Evolutionary conservation across 2,113 vertebrate genomes (phyloP), one percentile per base, ranked within the genome.

Genomic region (Clupea harengus): DNA sequence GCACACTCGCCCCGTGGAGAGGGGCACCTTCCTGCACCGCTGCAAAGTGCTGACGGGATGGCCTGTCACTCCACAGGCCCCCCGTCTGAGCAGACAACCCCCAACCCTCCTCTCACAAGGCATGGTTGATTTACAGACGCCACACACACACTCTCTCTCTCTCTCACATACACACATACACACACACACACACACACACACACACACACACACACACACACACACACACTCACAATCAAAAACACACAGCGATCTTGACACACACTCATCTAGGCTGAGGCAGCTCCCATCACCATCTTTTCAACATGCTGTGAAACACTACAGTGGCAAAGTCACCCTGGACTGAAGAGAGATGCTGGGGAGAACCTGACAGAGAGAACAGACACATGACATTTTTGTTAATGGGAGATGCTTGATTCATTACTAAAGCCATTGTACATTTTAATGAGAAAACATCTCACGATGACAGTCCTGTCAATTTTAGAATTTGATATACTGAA

Each of bases 21-120:
- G 87, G 86, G 87, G 87, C 87, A 90, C 90, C 89, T 92, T 90
- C 81, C 39, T 0, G 81, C 72, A 81, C 87, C 88, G 86, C 22
- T 88, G 85, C 83, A 64, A 89, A 88, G 46, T 84, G 91, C 92
- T 93, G 92, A 93, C 91, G 72, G 39, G 54, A 82, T 81, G 22
- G 45, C 18, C 32, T 78, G 72, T 78, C 72, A 78, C 72, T 78
- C 72, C 72, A 78, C 72, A 78, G 72, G 72, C 72, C 72, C 39
- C 72, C 5, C 72, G 81, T 81, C 32, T 25, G 54, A 75, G 54
- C 72, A 39, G 32, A 78, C 72, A 78, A 78, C 72, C 72, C 72
- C 28, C 72, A 78, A 78, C 72, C 3, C 32, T 28, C 28, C 72
- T 78, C 72, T 18, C 72, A 78, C 72, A 78, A 17, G 72, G 72